These are phyloP conservation scores for Xylocampa areola DNA, from an alignment of 2,888 invertebrate genomes.

Conservation along the genomic window DNA sequence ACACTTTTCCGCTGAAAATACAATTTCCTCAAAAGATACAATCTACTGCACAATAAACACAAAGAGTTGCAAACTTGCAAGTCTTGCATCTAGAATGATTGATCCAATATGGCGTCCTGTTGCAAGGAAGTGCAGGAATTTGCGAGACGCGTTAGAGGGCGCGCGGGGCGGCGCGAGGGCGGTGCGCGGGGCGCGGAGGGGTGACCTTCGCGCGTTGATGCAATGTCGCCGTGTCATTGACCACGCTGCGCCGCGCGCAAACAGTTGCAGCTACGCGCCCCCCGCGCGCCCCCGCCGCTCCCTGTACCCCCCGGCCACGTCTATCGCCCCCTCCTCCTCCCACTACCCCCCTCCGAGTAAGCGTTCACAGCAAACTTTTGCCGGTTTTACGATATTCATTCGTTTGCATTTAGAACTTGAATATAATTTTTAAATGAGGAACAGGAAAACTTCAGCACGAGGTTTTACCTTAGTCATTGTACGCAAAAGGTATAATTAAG, in stretches of 20 bases:
- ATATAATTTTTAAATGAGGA: conserved; percentile 54
- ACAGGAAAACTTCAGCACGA: conserved; percentile 47
- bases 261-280: conserved; percentile 69
- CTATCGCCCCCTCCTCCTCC: conserved; percentile 67
- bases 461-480: conserved; percentile 35
- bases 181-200: conserved; percentile 63
- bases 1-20: conserved; percentile 14
- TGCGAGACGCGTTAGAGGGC: conserved; percentile 64
- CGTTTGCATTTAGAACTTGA: conserved; percentile 63
- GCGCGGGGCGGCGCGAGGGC: conserved; percentile 60
- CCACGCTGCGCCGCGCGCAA: conserved; percentile 77
- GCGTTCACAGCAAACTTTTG: conserved; percentile 64
- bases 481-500: conserved; percentile 28
- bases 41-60: conserved; percentile 33
- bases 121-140: conserved; percentile 71
- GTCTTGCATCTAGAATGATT: conserved; percentile 68
- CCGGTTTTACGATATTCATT: conserved; percentile 64
- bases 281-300: conserved; percentile 65
- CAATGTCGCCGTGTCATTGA: conserved; percentile 90
- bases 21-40: conserved; percentile 12
- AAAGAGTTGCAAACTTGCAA: conserved; percentile 44
- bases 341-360: conserved; percentile 59
- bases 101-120: conserved; percentile 82
- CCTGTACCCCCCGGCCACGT: conserved; percentile 60
- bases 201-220: conserved; percentile 88